Evolutionary conservation across 2,113 vertebrate genomes (phyloP).

Genomic region (Paradisaea rubra): DNA sequence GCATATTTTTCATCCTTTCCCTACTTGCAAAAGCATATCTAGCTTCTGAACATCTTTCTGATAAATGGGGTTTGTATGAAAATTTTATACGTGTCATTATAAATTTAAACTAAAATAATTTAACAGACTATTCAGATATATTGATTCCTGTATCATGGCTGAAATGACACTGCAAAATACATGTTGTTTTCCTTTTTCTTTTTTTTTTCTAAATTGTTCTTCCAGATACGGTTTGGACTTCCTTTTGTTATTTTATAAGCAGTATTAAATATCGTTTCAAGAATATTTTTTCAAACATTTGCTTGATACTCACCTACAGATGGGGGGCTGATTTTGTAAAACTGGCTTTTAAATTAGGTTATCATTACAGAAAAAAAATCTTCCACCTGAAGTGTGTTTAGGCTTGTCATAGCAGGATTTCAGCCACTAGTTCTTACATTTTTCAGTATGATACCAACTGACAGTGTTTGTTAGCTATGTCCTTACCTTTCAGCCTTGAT

Average conservation of each 20-base stretch:
- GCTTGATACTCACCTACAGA: neutral
- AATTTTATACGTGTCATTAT: neutral
- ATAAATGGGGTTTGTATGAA: neutral
- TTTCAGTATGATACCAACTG: neutral
- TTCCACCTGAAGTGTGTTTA: neutral
- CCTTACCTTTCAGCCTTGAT: neutral
- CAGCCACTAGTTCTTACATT: neutral
- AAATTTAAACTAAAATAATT: neutral
- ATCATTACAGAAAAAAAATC: neutral
- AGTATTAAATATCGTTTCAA: neutral
- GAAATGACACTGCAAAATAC: neutral
- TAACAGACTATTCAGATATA: neutral
- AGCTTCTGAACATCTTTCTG: neutral
- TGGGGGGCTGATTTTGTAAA: neutral
- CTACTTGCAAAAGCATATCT: neutral
- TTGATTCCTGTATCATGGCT: neutral
- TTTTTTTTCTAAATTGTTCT: neutral
- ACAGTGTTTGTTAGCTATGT: neutral
- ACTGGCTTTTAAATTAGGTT: neutral
- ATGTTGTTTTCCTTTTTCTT: neutral
- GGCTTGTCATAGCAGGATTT: neutral
- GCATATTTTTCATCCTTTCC: neutral
- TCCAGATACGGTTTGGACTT: neutral
- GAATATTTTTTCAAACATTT: neutral
- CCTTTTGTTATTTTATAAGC: neutral